phyloP scores from a whole-genome alignment of 64 coral and sea anemone species.

The Platygyra sinensis region DNA sequence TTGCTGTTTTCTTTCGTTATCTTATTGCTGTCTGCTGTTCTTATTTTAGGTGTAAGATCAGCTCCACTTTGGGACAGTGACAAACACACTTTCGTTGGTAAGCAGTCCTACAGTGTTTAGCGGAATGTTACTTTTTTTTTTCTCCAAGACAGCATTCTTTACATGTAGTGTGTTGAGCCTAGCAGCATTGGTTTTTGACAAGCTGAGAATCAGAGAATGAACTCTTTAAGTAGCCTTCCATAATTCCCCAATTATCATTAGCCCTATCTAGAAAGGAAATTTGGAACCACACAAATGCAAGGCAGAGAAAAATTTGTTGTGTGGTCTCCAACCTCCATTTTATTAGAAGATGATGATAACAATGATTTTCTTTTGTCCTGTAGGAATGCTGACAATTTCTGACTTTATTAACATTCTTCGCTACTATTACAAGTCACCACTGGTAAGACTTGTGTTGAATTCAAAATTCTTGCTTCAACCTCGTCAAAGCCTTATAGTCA shows the following conservation, averaged over 20 bases:
- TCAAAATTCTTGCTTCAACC: not conserved
- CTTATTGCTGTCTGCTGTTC: not conserved
- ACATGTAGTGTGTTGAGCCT: no score
- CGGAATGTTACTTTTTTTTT: not conserved
- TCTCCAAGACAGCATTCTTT: no score
- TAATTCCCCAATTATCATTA: no score
- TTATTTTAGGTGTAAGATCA: slow-evolving; percentile 82
- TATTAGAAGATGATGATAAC: no score
- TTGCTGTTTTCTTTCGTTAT: not conserved
- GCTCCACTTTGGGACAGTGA: slow-evolving; percentile 94
- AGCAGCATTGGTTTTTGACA: no score
- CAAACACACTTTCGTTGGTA: slow-evolving; percentile 95
- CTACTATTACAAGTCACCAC: slow-evolving; percentile 92
- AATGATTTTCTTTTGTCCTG: not conserved
- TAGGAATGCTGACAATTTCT: slow-evolving; percentile 98
- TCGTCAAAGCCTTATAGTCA: not conserved
- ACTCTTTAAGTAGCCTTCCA: no score
- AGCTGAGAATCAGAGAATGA: no score
- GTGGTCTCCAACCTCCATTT: no score
- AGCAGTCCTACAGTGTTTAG: not conserved
- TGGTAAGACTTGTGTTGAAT: slow-evolving; percentile 61
- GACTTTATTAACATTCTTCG: slow-evolving; percentile 98
- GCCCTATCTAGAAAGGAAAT: no score
- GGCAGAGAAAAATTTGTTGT: no score
- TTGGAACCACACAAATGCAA: no score